These are phyloP conservation scores for Philonicus albiceps DNA, from an alignment of 2,888 invertebrate species.

Conservation along the genomic window DNA sequence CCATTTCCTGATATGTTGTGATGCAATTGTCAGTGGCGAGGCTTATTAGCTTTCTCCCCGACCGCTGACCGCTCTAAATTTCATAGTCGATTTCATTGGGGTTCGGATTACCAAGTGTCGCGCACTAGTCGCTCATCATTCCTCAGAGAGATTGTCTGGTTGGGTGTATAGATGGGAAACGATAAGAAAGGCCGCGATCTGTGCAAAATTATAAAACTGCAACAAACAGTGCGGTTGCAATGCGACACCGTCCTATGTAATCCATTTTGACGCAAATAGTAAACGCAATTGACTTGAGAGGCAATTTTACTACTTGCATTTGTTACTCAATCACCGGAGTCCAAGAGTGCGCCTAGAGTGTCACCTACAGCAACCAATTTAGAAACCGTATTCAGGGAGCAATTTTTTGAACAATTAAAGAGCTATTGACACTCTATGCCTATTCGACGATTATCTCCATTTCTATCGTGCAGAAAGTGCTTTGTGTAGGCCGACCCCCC, in stretches of 20 bases:
- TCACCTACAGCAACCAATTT: neutral
- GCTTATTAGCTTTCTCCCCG: slow-evolving; percentile 29
- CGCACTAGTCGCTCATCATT: neutral
- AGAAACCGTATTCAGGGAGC: neutral
- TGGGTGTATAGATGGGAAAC: neutral
- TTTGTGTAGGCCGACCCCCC: neutral
- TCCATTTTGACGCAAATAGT: neutral
- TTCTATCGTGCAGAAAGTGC: neutral
- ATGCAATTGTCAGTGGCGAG: slow-evolving; percentile 4
- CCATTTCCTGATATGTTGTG: slow-evolving; percentile 15
- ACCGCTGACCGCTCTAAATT: slow-evolving; percentile 29
- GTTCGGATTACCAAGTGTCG: neutral
- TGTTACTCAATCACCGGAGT: slow-evolving; percentile 6
- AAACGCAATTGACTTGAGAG: slow-evolving; percentile 11
- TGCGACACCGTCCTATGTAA: neutral
- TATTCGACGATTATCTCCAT: neutral
- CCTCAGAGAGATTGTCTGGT: neutral
- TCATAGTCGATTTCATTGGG: slow-evolving; percentile 27
- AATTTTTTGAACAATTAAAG: neutral
- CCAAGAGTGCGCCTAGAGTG: neutral
- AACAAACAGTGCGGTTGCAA: neutral
- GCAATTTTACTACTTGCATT: slow-evolving; percentile 18
- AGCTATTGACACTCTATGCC: neutral
- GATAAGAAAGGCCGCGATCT: neutral
- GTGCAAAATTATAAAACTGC: neutral